Base-by-base conservation (phyloP, 2,888 invertebrate genomes). In the Ypsolopha sequella region DNA sequence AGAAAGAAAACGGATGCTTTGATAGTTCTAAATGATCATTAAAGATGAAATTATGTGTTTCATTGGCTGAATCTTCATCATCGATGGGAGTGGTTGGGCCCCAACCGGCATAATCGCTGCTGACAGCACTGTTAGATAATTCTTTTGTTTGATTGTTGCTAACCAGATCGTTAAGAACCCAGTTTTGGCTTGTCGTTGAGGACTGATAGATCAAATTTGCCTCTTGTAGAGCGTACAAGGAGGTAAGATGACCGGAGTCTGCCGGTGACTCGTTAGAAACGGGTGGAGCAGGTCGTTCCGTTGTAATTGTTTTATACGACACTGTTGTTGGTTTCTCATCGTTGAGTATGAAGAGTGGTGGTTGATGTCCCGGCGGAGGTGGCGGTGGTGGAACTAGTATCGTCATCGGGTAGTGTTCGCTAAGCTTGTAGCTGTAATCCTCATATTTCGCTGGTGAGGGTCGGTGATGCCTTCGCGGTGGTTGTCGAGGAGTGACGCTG, bases 301-400 rank as follows among this genome's bases (percentile, higher is more conserved):
- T 70, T 1, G 67, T 66, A 6, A 65, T 53, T 56, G 68, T 66
- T 6, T 68, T 60, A 50, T 66, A 61, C 1, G 64, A 57, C 38
- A 64, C 24, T 8, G 51, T 51, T 7, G 51, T 49, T 4, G 39
- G 46, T 60, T 75, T 73, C 13, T 76, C 74, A 36, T 80, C 71
- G 33, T 71, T 58, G 4, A 77, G 63, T 38, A 72, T 59, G 58
- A 70, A 85, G 1, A 80, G 71, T 7, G 78, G 64, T 34, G 74
- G 70, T 58, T 80, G 70, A 53, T 80, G 80, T 10, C 77, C 77
- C 4, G 79, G 81, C 0, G 86, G 81, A 14, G 89, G 88, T 36
- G 88, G 80, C 1, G 92, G 92, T 9, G 93, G 92, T 10, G 93
- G 92, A 54, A 92, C 89, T 52, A 93, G 81, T 66, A 92, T 89